Base-by-base conservation (phyloP, 2,113 vertebrate genomes). In the Catharus minimus region DNA sequence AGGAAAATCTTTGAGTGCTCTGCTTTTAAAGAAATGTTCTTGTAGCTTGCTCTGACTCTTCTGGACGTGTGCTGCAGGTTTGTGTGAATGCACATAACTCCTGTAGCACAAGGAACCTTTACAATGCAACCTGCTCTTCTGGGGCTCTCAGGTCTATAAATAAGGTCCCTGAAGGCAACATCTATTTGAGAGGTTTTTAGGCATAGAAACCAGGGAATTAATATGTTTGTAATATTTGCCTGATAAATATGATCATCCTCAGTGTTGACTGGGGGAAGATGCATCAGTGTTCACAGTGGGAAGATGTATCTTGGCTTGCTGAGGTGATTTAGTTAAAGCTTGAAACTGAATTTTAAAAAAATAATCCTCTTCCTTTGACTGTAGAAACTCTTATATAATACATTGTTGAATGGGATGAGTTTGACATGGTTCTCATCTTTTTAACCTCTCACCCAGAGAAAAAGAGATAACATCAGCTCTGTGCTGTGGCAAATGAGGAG, bases 401-500 rank as follows among this genome's bases (percentile, higher is more conserved):
- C 13, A 1, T 11, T 18, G 17, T 43, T 33, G 3, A 6, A 4
- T 16, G 43, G 38, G 43, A 10, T 74, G 60, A 38, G 27, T 73
- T 89, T 85, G 36, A 27, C n/a, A 2, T 43, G 5, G 27, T 23
- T 96, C 74, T 87, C 55, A 41, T 82, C 61, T 58, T 84, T 79
- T 90, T 55, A 38, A 92, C 68, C 41, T 86, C 76, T 93, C 22
- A 13, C 50, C 8, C 97, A 99, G 99, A 97, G 99, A 88, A 99
- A 99, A 96, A 97, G 97, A 86, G 99, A 99, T 92, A 98, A 95
- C 71, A 98, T 99, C 97, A 98, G 98, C 94, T 99, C 99, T 0
- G 99, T 99, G 65, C 98, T 99, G 69, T 99, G 99, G 99, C 99
- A 99, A 89, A 99, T 99, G 99, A 98, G 99, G 66, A 96, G 98